A percentile compares a stretch with the other conserved stretches of the same genome.
These are phyloP conservation scores for Dromiciops gliroides DNA, from an alignment of 2,113 vertebrate species.

Conservation along the genomic window DNA sequence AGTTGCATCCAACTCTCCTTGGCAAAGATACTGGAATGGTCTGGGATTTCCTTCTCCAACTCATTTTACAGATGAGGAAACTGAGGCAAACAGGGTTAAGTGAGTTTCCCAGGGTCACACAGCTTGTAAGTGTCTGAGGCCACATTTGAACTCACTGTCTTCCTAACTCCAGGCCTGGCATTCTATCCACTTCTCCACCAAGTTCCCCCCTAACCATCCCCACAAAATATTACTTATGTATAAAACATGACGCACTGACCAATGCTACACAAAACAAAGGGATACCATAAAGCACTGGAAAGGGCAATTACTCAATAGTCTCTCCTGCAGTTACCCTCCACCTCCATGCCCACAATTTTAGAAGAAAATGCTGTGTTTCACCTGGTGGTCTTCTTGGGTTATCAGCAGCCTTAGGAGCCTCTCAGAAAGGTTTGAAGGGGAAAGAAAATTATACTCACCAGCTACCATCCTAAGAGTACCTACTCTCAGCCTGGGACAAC, in stretches of 20 bases:
- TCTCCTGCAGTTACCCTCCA: background rate
- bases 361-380: background rate
- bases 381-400: background rate
- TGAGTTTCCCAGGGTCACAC: background rate
- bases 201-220: background rate
- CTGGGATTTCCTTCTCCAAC: too few species aligned
- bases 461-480: background rate
- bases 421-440: background rate
- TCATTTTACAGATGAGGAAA: background rate
- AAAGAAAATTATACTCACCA: background rate
- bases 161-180: background rate
- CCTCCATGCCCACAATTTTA: background rate
- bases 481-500: background rate
- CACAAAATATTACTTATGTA: too few species aligned
- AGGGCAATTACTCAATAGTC: background rate
- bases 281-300: background rate
- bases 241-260: background rate
- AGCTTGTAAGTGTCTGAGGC: background rate
- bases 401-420: background rate
- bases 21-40: background rate
- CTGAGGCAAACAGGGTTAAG: background rate
- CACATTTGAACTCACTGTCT: background rate
- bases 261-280: background rate
- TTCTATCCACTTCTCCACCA: background rate
- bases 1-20: background rate